Evolutionary conservation across 2,113 vertebrate species (phyloP), one percentile per base, ranked within the genome.

Genomic region (Spea multiplicata): DNA sequence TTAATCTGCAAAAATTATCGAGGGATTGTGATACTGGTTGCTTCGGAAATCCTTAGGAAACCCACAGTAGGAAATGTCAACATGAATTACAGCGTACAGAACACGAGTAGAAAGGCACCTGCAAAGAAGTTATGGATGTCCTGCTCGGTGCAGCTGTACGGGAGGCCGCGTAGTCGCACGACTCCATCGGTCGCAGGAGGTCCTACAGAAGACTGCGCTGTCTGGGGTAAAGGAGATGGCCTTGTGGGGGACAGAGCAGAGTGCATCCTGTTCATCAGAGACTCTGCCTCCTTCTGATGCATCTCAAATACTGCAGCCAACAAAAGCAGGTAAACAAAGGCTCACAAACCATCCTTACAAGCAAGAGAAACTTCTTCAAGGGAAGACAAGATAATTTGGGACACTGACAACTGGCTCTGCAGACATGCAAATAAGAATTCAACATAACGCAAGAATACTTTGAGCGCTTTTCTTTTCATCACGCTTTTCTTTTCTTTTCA

Each of bases 101-200:
- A 52, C n/a, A n/a, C n/a, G n/a, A 65, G 12, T 8, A 16, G 50
- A 44, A 44, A 53, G 47, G 82, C 71, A 98, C 97, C 97, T 90
- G 93, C 78, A 59, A 99, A 99, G 81, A 99, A 99, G 5, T 88
- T 82, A 0, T 66, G 0, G 0, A 99, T 87, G 44, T 99, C 95
- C 0, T 88, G 87, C 80, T 95, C 88, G 0, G 85, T 93, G 87
- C 89, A 94, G 75, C 83, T 91, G 68, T 90, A 99, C 0, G 97
- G 96, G 65, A 99, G 92, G 8, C 97, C 97, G 75, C 93, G 81
- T 73, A 99, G 85, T 1, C 92, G 88, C 3, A 99, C 95, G 7
- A 96, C 93, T 0, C 90, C 90, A 0, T 93, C 92, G 0, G 77
- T 88, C 2, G 84, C 82, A 3, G 83, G 81, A 5, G 84, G 71